Conservation (phyloP, 2,113 vertebrate genomes). For the Mugil cephalus region DNA sequence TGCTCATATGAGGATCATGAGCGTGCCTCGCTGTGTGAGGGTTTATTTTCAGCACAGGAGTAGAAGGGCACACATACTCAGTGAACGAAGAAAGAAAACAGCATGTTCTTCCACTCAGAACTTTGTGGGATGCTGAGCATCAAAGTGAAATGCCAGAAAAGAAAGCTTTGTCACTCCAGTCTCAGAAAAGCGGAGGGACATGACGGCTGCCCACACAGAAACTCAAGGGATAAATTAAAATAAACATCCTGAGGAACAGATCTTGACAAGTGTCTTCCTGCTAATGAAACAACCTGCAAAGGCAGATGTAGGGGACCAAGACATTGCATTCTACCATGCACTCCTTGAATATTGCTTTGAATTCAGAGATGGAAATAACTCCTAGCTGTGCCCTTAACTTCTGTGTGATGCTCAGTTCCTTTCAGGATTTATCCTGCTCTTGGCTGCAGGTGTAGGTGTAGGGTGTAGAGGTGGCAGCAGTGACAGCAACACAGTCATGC, state of each 20-base stretch:
- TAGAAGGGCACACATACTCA: constrained; percentile 42
- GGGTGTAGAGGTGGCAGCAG: background rate
- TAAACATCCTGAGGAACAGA: constrained; percentile 5
- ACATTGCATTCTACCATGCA: background rate
- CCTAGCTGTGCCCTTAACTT: background rate
- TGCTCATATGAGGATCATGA: constrained; percentile 48
- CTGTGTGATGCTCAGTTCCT: background rate
- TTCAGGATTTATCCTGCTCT: constrained; percentile 1
- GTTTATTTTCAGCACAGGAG: constrained; percentile 55
- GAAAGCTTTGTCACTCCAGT: constrained; percentile 46
- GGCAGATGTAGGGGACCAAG: background rate
- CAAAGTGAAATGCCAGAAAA: constrained; percentile 57
- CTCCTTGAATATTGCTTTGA: background rate
- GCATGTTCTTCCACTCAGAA: constrained; percentile 38
- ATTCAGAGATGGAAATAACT: background rate
- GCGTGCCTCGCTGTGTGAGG: constrained; percentile 3
- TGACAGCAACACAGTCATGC: background rate
- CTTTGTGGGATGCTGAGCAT: constrained; percentile 32
- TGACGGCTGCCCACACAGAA: constrained; percentile 35
- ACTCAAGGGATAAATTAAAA: constrained; percentile 7
- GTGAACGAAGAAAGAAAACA: background rate
- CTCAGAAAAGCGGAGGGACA: constrained; percentile 34
- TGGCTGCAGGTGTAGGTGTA: constrained; percentile 5
- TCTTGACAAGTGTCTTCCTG: constrained; percentile 12
- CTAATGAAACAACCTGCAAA: constrained; percentile 1